Conservation (phyloP, 2,797 vertebrate species). For the Bovichtus variegatus region DNA sequence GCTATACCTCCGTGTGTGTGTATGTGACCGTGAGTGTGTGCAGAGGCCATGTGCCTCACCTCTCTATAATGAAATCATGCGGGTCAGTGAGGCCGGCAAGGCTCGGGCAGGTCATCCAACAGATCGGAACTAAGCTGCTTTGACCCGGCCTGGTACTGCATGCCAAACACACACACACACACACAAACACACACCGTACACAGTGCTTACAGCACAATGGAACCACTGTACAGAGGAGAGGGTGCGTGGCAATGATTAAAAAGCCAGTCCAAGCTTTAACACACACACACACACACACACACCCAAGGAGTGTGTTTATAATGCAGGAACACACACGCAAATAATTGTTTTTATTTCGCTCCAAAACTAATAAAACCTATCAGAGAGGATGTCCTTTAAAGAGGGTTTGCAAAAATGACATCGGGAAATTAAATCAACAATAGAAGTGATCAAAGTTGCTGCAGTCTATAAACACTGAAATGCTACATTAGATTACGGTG, state of each 20-base stretch:
- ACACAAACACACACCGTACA: constrained; percentile 35
- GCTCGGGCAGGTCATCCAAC: constrained; percentile 83
- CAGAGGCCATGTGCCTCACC: constrained; percentile 73
- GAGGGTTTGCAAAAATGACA: constrained; percentile 54
- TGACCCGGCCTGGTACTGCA: constrained; percentile 83
- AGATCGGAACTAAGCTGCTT: constrained; percentile 87
- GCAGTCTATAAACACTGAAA: constrained; percentile 59
- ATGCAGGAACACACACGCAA: constrained; percentile 18
- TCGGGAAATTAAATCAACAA: constrained; percentile 69
- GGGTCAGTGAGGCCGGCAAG: constrained; percentile 81
- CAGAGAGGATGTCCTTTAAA: constrained; percentile 41
- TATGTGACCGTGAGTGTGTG: constrained; percentile 15
- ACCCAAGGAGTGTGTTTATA: constrained; percentile 23
- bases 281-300: constrained; percentile 17
- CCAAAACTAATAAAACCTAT: constrained; percentile 46
- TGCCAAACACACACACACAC: constrained; percentile 73
- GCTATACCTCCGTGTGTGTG: background rate
- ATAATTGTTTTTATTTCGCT: constrained; percentile 45
- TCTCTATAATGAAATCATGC: constrained; percentile 86
- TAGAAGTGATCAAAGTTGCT: constrained; percentile 65
- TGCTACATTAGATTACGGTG: constrained; percentile 64
- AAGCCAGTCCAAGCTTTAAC: constrained; percentile 20
- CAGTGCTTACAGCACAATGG: constrained; percentile 66
- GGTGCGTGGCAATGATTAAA: constrained; percentile 59
- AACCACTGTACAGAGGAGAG: constrained; percentile 52